Base-by-base conservation (phyloP, 2,113 vertebrate species). In the Glaucomys volans region DNA sequence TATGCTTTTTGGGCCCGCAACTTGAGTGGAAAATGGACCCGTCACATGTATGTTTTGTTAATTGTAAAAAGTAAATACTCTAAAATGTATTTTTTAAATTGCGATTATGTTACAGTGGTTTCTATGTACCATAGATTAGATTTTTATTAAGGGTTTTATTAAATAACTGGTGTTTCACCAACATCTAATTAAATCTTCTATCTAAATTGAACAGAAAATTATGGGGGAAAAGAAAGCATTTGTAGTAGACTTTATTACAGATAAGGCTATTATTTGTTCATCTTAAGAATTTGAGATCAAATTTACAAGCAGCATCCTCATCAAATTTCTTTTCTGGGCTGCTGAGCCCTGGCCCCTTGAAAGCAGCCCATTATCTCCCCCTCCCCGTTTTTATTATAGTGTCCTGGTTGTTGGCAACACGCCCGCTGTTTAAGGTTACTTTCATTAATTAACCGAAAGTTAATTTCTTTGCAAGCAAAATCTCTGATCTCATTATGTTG, bases 391-490 rank as follows among this genome's bases (percentile, higher is more conserved):
- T 96, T 95, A 95, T 98, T 98, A 93, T 1, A 92, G 94, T 81
- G 90, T 97, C 96, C 97, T 95, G 81, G 90, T 98, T 95, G 94
- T 69, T 98, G 98, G 98, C 98, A 98, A 96, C 57, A 77, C 24
- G 96, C 98, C 98, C 86, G 0, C 96, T 98, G 85, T 98, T 98
- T 98, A 97, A 98, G 98, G 98, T 98, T 98, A 92, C 98, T 98
- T 98, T 98, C 98, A 96, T 98, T 98, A 98, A 98, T 98, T 98
- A 98, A 96, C 98, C 86, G 81, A 98, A 98, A 98, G 97, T 97
- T 98, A 98, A 98, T 98, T 98, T 98, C 93, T 98, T 98, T 98
- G 95, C 97, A 97, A 97, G 96, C 93, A 97, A 86, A 98, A 98
- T 98, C 98, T 98, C 98, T 98, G 98, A 98, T 98, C 97, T 98